Base-by-base conservation (phyloP, 1,140 invertebrate genomes). In the Sycobia sp. region DNA sequence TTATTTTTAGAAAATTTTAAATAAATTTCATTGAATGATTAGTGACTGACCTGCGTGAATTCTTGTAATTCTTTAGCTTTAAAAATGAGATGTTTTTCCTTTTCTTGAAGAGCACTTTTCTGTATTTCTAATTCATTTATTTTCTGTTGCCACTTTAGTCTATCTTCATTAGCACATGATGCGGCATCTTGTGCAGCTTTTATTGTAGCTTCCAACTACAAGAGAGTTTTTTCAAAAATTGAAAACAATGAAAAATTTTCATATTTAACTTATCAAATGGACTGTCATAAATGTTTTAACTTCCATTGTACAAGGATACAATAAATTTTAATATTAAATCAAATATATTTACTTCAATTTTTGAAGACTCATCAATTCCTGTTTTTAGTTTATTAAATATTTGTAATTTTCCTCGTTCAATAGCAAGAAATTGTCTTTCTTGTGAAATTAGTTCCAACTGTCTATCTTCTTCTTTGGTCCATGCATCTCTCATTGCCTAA, bases 11-110 rank as follows among this genome's bases (percentile, higher is more conserved):
- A 56, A 47, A n/a, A n/a, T n/a, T n/a, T n/a, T n/a, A n/a, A n/a
- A n/a, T n/a, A n/a, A n/a, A n/a, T n/a, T n/a, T n/a, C n/a, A n/a
- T n/a, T n/a, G n/a, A n/a, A n/a, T n/a, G n/a, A n/a, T n/a, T n/a
- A n/a, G n/a, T n/a, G n/a, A n/a, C n/a, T n/a, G n/a, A 47, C 78
- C 59, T 77, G 71, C 46, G 78, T 81, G 16, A 81, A 67, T 34
- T 72, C 67, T 60, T 81, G 74, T 11, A 82, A 66, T 50, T 80
- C 76, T 67, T 76, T 78, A 1, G 80, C 80, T 29, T 70, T 72
- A 18, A 71, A 23, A 36, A 74, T 58, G 2, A 82, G 66, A 16
- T 68, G 55, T 51, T 69, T 70, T 71, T 81, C 78, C 54, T 75
- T 78, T 41, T 73, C 69, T 36, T 69, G 36, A 13, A 78, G 54